These are phyloP conservation scores for Acrocyrtus sp. DNA, from an alignment of 2,888 invertebrate genomes.

Conservation along the genomic window DNA sequence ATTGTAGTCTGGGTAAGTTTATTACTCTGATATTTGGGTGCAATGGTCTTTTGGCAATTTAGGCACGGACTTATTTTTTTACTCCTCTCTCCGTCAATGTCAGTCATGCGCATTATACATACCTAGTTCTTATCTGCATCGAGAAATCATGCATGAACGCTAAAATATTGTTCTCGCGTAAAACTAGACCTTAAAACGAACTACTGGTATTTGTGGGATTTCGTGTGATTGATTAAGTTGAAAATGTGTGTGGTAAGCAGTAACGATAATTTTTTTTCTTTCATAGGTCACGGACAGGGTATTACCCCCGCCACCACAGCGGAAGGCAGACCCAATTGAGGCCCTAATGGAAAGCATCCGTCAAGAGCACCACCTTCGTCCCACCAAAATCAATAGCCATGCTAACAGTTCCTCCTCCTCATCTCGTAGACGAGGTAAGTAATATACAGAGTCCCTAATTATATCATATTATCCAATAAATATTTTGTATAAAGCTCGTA, in stretches of 20 bases:
- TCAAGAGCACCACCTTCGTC: conserved; percentile 73
- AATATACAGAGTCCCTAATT: too few species aligned
- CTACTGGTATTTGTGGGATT: conserved; percentile 31
- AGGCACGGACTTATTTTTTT: background rate
- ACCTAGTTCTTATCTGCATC: background rate
- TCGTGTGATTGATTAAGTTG: conserved; percentile 48
- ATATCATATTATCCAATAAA: too few species aligned
- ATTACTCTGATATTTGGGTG: conserved; percentile 30
- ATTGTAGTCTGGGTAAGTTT: conserved; percentile 7
- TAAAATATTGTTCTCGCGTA: background rate
- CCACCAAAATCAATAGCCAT: conserved; percentile 65
- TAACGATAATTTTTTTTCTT: conserved; percentile 19
- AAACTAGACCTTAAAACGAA: conserved; percentile 3
- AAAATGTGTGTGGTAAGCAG: conserved; percentile 7
- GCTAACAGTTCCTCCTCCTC: conserved; percentile 31
- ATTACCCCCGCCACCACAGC: conserved; percentile 77
- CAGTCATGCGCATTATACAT: background rate
- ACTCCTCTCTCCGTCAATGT: background rate
- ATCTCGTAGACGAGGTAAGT: conserved; percentile 41
- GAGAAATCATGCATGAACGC: background rate
- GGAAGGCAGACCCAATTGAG: conserved; percentile 82
- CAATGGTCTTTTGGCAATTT: conserved; percentile 24
- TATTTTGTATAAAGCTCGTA: background rate
- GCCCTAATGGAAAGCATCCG: conserved; percentile 88
- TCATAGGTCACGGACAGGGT: conserved; percentile 83